Evolutionary conservation across 2,888 invertebrate genomes (phyloP).

Genomic region (Auanema freiburgensis): DNA sequence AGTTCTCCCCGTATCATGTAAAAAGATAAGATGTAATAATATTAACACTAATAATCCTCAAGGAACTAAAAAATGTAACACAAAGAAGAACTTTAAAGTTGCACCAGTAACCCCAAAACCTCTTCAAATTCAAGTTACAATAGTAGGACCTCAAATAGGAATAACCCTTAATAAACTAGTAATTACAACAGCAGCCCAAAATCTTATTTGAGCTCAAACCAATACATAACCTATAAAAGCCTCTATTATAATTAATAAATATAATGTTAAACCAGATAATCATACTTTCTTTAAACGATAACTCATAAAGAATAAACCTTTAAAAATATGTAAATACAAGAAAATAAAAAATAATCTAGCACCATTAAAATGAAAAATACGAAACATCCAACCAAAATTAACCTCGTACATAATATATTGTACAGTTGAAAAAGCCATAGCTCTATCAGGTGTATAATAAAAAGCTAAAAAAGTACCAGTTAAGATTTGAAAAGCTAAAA

Average conservation of each 20-base stretch:
- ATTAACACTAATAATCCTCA: slow-evolving; percentile 71
- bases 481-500: slow-evolving; percentile 62
- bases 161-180: slow-evolving; percentile 74
- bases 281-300: slow-evolving; percentile 71
- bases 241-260: slow-evolving; percentile 75
- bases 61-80: slow-evolving; percentile 76
- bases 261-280: slow-evolving; percentile 73
- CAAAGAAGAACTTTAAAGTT: slow-evolving; percentile 78
- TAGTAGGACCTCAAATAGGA: slow-evolving; percentile 45
- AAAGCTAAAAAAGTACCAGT: slow-evolving; percentile 64
- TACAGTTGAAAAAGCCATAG: slow-evolving; percentile 63
- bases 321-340: slow-evolving; percentile 58
- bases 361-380: slow-evolving; percentile 54
- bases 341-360: slow-evolving; percentile 56
- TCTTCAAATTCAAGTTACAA: slow-evolving; percentile 75
- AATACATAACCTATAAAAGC: slow-evolving; percentile 80
- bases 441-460: slow-evolving; percentile 61
- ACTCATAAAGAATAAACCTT: slow-evolving; percentile 66
- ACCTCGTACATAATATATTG: slow-evolving; percentile 64
- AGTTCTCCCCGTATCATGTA: slow-evolving; percentile 62
- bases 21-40: slow-evolving; percentile 58
- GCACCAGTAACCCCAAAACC: slow-evolving; percentile 78
- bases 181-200: slow-evolving; percentile 81
- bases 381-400: slow-evolving; percentile 58
- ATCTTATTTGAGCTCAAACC: slow-evolving; percentile 81